Percentiles rank a stretch among this genome's conserved stretches.
Conservation (phyloP, 1,140 invertebrate genomes). For the Lamellibrachia luymesi region DNA sequence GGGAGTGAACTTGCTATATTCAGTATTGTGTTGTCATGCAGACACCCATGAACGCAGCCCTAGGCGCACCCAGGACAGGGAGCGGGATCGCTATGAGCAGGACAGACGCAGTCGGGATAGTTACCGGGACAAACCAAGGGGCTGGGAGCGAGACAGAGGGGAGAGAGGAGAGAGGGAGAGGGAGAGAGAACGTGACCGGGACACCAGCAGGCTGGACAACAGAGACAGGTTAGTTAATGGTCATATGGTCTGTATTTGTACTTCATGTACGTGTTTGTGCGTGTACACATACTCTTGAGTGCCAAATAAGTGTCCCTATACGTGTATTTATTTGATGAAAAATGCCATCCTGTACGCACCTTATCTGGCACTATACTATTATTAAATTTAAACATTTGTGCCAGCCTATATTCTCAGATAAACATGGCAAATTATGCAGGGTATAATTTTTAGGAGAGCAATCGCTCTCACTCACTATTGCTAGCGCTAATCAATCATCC, state of each 20-base stretch:
- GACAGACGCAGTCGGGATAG: constrained; percentile 3
- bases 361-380: too few relatives aligned
- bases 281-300: neutral
- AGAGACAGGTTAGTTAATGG: neutral
- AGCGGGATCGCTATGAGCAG: constrained; percentile 12
- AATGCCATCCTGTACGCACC: too few relatives aligned
- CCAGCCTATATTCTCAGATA: too few relatives aligned
- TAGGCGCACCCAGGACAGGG: constrained; percentile 8
- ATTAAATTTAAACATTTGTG: too few relatives aligned
- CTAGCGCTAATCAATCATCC: too few relatives aligned
- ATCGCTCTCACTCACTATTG: too few relatives aligned
- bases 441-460: too few relatives aligned
- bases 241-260: too few relatives aligned
- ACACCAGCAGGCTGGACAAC: constrained; percentile 13
- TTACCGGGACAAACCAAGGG: constrained; percentile 4
- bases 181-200: neutral
- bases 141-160: constrained; percentile 18
- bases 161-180: constrained; percentile 3
- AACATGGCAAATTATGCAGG: too few relatives aligned
- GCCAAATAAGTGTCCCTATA: too few relatives aligned
- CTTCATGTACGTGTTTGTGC: neutral
- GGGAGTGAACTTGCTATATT: too few relatives aligned
- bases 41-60: constrained; percentile 19
- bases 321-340: too few relatives aligned
- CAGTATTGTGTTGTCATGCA: neutral